phyloP scores from a whole-genome alignment of 2,888 invertebrate genomes.

The Lasioglossum morio region DNA sequence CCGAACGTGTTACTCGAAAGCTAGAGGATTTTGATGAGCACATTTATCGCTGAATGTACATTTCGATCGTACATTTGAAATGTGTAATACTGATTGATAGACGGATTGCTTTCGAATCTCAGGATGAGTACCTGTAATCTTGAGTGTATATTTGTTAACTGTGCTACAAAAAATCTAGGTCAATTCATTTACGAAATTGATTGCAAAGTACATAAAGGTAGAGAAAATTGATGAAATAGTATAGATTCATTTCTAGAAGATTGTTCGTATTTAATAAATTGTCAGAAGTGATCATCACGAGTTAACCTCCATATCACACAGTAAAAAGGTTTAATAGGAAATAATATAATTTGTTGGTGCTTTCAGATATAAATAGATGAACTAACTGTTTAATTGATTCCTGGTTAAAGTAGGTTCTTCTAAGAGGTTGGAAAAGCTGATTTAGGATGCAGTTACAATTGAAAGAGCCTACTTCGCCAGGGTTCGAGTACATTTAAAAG shows the following conservation, averaged over 20 bases:
- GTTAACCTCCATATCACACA: too few species aligned
- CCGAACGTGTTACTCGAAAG: neutral
- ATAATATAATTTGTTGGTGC: neutral
- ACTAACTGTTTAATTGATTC: neutral
- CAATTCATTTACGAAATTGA: too few species aligned
- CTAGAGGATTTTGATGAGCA: neutral
- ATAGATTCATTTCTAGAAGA: too few species aligned
- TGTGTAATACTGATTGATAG: neutral
- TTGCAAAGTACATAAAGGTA: too few species aligned
- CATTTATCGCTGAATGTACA: neutral
- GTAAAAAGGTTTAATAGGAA: too few species aligned
- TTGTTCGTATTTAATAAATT: too few species aligned
- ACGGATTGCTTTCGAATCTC: neutral
- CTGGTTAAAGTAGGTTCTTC: neutral
- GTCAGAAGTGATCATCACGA: too few species aligned
- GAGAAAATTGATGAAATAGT: too few species aligned
- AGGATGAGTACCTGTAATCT: neutral
- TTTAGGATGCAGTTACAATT: neutral
- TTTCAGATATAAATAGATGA: neutral
- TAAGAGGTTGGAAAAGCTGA: neutral
- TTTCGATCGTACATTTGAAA: neutral
- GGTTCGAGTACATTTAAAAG: neutral
- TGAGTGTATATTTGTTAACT: neutral
- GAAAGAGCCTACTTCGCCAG: neutral
- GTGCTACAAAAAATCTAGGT: too few species aligned